Evolutionary conservation across 2,888 invertebrate genomes (phyloP), one percentile per base, ranked within the genome.

Genomic region (Oeneis ivallda): DNA sequence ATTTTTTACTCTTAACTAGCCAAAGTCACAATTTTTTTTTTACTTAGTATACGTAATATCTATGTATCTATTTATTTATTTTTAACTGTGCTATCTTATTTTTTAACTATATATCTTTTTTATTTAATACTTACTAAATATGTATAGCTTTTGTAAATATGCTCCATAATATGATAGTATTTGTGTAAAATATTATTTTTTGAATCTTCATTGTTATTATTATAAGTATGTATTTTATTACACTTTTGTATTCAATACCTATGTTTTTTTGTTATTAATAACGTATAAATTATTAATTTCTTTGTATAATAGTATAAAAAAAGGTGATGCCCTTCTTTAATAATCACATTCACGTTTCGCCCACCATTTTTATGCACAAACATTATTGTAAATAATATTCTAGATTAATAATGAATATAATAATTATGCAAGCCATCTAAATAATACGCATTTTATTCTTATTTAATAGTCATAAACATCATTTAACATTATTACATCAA

Each of bases 121-220:
- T 73, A 26, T 75, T 82, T 73, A 26, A 26, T 78, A 72, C 73
- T 65, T 41, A 72, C 66, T 70, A 73, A 72, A 74, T 66, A 65
- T 60, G 71, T 78, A 77, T 78, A 67, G 67, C 89, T 89, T 85
- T 89, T 89, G 89, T 90, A 90, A 88, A 90, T 90, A 89, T 80
- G 72, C 81, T 89, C 87, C 85, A 57, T 87, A 87, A 85, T 26
- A 26, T 26, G 67, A 70, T 76, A 71, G 66, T 89, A 87, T 89
- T 71, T 89, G 79, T 76, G 87, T 89, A 88, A 81, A 80, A 81
- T 77, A 78, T 87, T 89, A 62, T 87, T 88, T 77, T 84, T 88
- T 80, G 79, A 82, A 84, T 82, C 86, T 89, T 86, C 80, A 64
- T 65, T 60, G 70, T 52, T 70, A 50, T 67, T 58, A 52, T 69